A percentile compares a stretch with the other conserved stretches of the same genome.
Evolutionary conservation across 1,140 invertebrate species (phyloP).

Genomic region (Antheraea mylitta): DNA sequence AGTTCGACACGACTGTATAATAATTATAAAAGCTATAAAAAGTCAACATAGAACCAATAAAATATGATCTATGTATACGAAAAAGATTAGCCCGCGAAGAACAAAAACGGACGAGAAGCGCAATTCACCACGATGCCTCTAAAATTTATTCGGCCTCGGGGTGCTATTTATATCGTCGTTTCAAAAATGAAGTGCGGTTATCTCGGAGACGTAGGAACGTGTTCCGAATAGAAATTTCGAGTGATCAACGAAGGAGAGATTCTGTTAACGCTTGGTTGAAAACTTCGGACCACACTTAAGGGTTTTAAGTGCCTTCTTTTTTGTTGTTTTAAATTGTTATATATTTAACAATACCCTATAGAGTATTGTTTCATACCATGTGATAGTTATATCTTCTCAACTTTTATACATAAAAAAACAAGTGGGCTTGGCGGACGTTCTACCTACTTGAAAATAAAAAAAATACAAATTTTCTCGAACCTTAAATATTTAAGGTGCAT

Average conservation of each 20-base stretch:
- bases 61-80: slow-evolving; percentile 9
- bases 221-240: slow-evolving; percentile 54
- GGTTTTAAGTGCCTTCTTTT: background rate
- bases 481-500: too few relatives aligned
- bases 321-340: background rate
- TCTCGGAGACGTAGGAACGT: slow-evolving; percentile 60
- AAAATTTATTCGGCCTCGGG: slow-evolving; percentile 64
- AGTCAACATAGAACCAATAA: background rate
- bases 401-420: too few relatives aligned
- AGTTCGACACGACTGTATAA: background rate
- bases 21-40: slow-evolving; percentile 4
- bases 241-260: slow-evolving; percentile 13
- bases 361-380: too few relatives aligned
- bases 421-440: too few relatives aligned
- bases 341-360: background rate
- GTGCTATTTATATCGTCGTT: slow-evolving; percentile 66
- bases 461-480: too few relatives aligned
- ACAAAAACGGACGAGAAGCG: slow-evolving; percentile 30
- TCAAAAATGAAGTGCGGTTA: slow-evolving; percentile 69
- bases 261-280: background rate
- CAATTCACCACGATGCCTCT: slow-evolving; percentile 56
- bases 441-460: too few relatives aligned
- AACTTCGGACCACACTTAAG: background rate
- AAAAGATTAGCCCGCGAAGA: slow-evolving; percentile 23
- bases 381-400: too few relatives aligned